phyloP scores from a whole-genome alignment of 2,113 vertebrate genomes.

The Gymnogyps californianus region DNA sequence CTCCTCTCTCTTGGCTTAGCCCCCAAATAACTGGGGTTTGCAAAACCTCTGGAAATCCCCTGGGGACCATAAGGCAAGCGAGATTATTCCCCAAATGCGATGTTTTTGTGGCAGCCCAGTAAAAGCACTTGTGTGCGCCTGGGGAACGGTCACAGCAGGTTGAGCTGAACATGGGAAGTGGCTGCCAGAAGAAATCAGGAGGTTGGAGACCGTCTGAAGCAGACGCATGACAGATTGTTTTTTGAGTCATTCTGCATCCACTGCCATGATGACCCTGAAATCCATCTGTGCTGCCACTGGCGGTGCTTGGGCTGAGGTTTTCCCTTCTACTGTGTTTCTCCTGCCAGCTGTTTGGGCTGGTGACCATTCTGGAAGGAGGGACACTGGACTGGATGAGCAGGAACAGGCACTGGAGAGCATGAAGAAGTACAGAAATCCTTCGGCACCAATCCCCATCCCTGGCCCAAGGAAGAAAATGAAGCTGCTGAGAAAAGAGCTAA shows the following conservation, averaged over 20 bases:
- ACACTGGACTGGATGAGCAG: background rate
- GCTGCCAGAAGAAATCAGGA: background rate
- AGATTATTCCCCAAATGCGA: background rate
- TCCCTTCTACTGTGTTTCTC: background rate
- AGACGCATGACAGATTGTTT: accelerated
- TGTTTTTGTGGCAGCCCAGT: background rate
- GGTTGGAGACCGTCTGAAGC: background rate
- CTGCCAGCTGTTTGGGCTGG: background rate
- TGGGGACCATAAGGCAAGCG: background rate
- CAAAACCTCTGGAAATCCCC: background rate
- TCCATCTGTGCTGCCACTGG: background rate
- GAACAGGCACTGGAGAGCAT: background rate
- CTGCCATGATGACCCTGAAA: background rate
- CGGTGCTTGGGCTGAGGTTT: background rate
- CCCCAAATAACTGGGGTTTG: too few species aligned
- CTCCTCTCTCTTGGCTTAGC: background rate
- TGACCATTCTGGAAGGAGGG: background rate
- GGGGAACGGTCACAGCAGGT: background rate
- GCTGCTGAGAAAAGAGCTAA: background rate
- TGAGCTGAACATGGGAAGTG: background rate
- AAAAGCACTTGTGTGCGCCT: background rate
- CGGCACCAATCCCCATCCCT: background rate
- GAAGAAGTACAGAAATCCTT: background rate
- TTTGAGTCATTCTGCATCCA: background rate
- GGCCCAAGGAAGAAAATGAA: background rate